Evolutionary conservation across 92 coral and sea anemone genomes (phyloP).

Genomic region (Actinernus sp.): DNA sequence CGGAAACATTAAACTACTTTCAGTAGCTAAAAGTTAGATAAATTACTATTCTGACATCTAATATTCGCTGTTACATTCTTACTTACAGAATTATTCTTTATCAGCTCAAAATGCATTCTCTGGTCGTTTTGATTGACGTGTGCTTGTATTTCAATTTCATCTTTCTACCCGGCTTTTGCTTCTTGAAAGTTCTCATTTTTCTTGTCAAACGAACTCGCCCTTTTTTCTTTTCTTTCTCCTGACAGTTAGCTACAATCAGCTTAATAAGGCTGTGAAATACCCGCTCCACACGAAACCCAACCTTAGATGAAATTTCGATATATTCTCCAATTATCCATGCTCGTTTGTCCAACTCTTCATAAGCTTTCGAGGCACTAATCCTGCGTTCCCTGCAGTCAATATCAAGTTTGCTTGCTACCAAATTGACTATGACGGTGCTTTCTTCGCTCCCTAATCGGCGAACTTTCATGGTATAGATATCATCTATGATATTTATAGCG

Average conservation of each 20-base stretch:
- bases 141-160: not conserved
- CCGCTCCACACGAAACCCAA: constrained; percentile 51
- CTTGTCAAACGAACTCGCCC: constrained; percentile 16
- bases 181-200: constrained; percentile 8
- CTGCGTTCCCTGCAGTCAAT: constrained; percentile 42
- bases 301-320: constrained; percentile 77
- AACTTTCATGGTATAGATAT: constrained; percentile 38
- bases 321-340: constrained; percentile 64
- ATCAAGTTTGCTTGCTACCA: constrained; percentile 79
- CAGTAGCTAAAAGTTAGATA: no score
- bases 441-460: constrained; percentile 5
- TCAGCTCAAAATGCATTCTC: no score
- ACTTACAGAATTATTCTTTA: no score
- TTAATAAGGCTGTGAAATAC: constrained; percentile 40
- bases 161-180: not conserved
- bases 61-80: no score
- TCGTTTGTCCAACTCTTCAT: constrained; percentile 40
- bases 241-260: constrained; percentile 9
- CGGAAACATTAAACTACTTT: no score
- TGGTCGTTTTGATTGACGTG: no score
- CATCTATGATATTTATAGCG: constrained; percentile 60
- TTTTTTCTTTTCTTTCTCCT: constrained; percentile 31
- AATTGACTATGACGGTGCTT: constrained; percentile 37
- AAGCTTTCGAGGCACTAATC: constrained; percentile 43
- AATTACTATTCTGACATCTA: no score